Evolutionary conservation across 2,888 invertebrate species (phyloP).

Genomic region (Temnothorax rugatulus): DNA sequence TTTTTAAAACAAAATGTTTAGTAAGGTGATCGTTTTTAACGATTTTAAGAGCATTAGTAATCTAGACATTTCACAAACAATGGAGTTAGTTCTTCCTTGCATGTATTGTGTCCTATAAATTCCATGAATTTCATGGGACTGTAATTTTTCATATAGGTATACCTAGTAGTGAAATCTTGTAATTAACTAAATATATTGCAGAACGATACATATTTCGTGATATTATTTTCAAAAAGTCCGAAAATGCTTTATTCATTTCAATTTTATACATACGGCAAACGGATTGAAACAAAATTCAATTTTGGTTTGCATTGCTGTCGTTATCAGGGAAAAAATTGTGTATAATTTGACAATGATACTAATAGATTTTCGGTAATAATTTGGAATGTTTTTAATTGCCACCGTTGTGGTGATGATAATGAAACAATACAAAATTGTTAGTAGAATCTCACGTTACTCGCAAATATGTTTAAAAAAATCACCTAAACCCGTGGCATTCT

Average conservation of each 20-base stretch:
- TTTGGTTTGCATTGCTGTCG: neutral
- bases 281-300: slow-evolving; percentile 18
- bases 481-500: neutral
- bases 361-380: neutral
- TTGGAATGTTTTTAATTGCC: neutral
- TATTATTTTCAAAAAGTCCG: neutral
- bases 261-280: slow-evolving; percentile 7
- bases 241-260: slow-evolving; percentile 11
- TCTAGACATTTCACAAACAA: neutral
- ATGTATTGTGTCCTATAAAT: neutral
- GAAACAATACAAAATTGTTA: neutral
- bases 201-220: neutral
- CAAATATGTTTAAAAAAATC: neutral
- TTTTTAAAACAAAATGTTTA: neutral
- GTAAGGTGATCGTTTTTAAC: neutral
- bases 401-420: neutral
- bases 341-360: neutral
- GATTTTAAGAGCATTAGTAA: neutral
- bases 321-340: neutral
- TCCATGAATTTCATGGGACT: neutral
- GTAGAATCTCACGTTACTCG: neutral
- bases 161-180: neutral
- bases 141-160: neutral
- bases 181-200: slow-evolving; percentile 19
- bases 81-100: neutral